Percentiles rank a stretch among this genome's conserved stretches.
phyloP scores from a whole-genome alignment of 1,140 invertebrate species.

The Aphis craccivora region DNA sequence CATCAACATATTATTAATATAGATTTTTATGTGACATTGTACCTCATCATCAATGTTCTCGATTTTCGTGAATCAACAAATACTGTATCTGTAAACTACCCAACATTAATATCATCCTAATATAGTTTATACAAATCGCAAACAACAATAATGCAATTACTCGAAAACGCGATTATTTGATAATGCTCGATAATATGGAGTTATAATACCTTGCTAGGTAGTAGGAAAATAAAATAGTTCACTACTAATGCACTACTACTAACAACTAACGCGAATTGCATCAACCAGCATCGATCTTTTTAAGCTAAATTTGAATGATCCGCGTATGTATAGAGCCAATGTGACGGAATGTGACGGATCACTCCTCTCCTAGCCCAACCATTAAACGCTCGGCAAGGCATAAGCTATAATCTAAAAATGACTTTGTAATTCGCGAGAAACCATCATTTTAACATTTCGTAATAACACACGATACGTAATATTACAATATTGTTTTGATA shows the following conservation, averaged over 20 bases:
- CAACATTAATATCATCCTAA: background rate
- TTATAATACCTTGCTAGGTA: background rate
- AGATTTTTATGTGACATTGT: background rate
- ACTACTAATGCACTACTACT: no score
- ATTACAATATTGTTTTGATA: background rate
- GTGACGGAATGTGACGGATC: background rate
- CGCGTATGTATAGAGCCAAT: background rate
- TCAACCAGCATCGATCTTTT: fast-evolving
- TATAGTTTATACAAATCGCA: background rate
- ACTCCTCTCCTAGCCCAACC: no score
- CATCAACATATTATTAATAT: no score
- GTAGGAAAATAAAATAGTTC: background rate
- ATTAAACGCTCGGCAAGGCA: background rate
- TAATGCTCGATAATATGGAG: background rate
- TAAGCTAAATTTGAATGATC: background rate
- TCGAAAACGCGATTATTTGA: background rate
- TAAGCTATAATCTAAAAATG: background rate
- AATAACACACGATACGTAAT: fast-evolving
- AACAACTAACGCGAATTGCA: background rate
- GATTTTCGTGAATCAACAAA: background rate
- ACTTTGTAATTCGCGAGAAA: no score
- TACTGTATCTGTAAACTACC: background rate
- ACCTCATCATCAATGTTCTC: background rate
- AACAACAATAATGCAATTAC: background rate
- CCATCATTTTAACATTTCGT: background rate